Evolutionary conservation across 2,113 vertebrate species (phyloP), one percentile per base, ranked within the genome.

Genomic region (Salvator merianae): DNA sequence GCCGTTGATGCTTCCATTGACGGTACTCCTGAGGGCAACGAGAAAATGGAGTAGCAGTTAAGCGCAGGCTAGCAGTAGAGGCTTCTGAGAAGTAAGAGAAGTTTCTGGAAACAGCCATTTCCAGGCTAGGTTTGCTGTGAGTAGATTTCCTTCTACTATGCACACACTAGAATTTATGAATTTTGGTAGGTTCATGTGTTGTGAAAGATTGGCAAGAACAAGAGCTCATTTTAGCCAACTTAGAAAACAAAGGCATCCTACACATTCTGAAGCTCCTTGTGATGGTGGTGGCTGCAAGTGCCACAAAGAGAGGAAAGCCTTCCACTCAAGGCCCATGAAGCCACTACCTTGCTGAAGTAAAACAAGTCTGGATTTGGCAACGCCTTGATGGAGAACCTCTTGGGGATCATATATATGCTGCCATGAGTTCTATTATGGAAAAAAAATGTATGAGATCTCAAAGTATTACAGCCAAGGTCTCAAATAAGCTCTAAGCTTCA

Each of bases 1-100:
- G 91, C 4, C 97, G 93, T n/a, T 91, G 93, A 22, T 89, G 84
- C 82, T 97, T 97, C 84, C 96, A 92, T 43, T 92, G 91, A 5
- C 91, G 92, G 77, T 97, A 98, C 30, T 97, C 97, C 97, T 98
- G 92, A 72, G 85, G 36, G 38, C 5, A 68, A 53, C 14, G 62
- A 8, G 6, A 53, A 40, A 63, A 20, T 28, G 24, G 26, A 9
- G 22, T 20, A n/a, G 30, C 14, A 8, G 7, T 50, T 32, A 24
- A 28, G 6, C 55, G 34, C 3, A 32, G 62, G 43, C n/a, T 34
- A 18, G 32, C 30, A 36, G 34, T 28, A 55, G 18, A 40, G 24
- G 66, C 32, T 18, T 59, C 55, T 59, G 26, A 66, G 62, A 18
- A 18, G n/a, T 34, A 30, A 76, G 72, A 40, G 76, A 22, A n/a